Evolutionary conservation across 2,797 vertebrate genomes (phyloP).

Genomic region (Corythornis leucogaster): DNA sequence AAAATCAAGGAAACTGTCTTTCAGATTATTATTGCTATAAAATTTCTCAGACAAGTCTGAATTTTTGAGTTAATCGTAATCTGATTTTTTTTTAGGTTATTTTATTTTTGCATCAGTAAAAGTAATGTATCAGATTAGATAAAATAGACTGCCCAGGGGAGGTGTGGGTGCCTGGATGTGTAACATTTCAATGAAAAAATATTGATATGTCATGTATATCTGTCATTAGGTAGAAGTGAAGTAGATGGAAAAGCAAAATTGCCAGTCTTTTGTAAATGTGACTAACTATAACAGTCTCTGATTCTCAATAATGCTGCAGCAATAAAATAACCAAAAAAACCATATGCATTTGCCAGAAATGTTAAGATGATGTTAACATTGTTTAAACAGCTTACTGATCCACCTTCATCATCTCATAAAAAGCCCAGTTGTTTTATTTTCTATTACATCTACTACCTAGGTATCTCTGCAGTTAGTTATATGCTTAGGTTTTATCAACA

Average conservation of each 20-base stretch:
- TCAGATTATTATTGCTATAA: neutral
- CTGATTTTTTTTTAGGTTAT: neutral
- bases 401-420: neutral
- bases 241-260: neutral
- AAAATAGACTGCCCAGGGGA: neutral
- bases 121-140: neutral
- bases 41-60: neutral
- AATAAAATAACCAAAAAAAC: neutral
- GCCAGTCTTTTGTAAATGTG: neutral
- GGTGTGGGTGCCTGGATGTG: neutral
- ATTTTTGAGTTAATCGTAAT: neutral
- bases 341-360: neutral
- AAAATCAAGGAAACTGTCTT: neutral
- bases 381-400: neutral
- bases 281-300: neutral
- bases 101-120: neutral
- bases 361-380: neutral
- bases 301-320: neutral
- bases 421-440: neutral
- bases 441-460: neutral
- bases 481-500: neutral
- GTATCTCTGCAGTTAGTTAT: neutral
- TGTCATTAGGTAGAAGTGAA: neutral
- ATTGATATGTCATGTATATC: neutral
- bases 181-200: neutral